phyloP scores from a whole-genome alignment of 2,888 invertebrate species.

The Megastigmus dorsalis region DNA sequence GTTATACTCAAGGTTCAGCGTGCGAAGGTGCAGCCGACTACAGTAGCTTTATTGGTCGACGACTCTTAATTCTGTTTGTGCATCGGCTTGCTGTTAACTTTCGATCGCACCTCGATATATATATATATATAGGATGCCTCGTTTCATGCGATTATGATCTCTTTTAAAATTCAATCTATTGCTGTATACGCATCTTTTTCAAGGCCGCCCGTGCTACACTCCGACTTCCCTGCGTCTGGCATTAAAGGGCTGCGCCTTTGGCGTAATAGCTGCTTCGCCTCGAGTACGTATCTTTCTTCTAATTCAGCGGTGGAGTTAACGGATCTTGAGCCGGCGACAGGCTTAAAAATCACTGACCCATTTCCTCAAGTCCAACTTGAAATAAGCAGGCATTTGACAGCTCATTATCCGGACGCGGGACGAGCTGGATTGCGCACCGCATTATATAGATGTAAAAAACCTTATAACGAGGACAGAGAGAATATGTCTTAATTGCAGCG shows the following conservation, averaged over 20 bases:
- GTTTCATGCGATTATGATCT: neutral
- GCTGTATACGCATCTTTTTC: neutral
- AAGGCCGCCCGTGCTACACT: neutral
- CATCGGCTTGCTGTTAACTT: neutral
- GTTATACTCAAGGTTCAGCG: neutral
- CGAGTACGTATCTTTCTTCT: too few species aligned
- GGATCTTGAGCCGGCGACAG: neutral
- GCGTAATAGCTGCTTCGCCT: neutral
- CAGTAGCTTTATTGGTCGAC: constrained; percentile 5
- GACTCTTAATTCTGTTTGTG: neutral
- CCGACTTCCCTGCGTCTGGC: too few species aligned
- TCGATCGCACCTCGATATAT: neutral
- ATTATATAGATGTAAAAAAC: neutral
- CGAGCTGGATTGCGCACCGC: too few species aligned
- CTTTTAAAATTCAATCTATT: neutral
- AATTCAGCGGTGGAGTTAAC: too few species aligned
- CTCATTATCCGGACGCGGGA: constrained; percentile 25
- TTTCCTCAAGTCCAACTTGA: neutral
- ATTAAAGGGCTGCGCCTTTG: neutral
- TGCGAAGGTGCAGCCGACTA: neutral
- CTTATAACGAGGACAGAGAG: neutral
- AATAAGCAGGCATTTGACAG: neutral
- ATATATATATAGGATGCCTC: neutral
- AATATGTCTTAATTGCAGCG: constrained; percentile 16
- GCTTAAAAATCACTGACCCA: constrained; percentile 11